Evolutionary conservation across 2,888 invertebrate genomes (phyloP), one percentile per base, ranked within the genome.

Genomic region (Phaedon cochleariae): DNA sequence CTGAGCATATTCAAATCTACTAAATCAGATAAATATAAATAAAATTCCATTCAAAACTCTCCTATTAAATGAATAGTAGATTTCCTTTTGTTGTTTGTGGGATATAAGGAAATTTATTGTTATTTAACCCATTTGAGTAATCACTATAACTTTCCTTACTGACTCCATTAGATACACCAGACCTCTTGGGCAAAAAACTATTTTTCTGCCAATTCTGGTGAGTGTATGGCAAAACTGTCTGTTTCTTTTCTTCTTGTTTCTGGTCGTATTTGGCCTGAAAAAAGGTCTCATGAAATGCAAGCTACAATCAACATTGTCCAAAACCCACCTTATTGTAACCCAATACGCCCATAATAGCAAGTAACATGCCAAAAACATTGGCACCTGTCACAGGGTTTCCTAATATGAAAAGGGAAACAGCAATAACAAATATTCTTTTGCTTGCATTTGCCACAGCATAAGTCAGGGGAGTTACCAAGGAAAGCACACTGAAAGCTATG

Each of bases 401-500:
- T 74, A 98, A 85, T 77, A 95, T 86, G 71, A 97, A 83, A 73
- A 98, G 86, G 52, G 97, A 97, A 31, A 94, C 91, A 10, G 89
- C 91, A 80, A 98, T 97, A 62, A 98, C 95, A 74, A 91, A 93
- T 73, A 96, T 95, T 75, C 97, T 87, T 85, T 98, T 98, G 59
- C 96, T 95, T 22, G 96, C 95, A 84, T 95, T 97, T 59, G 96
- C 96, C 62, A 98, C 97, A 0, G 97, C 96, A 84, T 98, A 98
- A 0, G 96, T 95, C 31, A 98, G 86, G 45, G 98, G 96, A n/a
- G 96, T 91, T 41, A 98, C 95, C 71, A 93, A 85, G 59, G 95
- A 94, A 73, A 98, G 87, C 60, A 98, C 92, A 74, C 94, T 95
- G 85, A 98, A 98, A 0, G 98, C 98, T 59, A 96, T 90, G 76